These are phyloP conservation scores for Metalampra italica DNA, from an alignment of 2,888 invertebrate species.

Conservation along the genomic window DNA sequence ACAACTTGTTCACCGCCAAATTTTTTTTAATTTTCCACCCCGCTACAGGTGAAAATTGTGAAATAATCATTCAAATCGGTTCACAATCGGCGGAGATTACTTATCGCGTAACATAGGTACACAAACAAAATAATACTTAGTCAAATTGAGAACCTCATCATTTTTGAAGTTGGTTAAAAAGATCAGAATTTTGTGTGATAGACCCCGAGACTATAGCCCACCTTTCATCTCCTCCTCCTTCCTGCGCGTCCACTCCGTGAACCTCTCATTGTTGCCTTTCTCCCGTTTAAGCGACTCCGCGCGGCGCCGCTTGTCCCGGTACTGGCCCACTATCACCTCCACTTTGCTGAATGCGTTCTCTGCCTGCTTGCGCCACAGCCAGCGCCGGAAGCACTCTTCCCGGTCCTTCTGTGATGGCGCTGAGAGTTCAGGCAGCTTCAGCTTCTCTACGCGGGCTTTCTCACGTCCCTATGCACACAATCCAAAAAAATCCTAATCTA, in stretches of 20 bases:
- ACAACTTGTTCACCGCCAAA: no score
- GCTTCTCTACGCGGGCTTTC: constrained; percentile 46
- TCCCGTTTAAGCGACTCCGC: constrained; percentile 57
- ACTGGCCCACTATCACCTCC: constrained; percentile 59
- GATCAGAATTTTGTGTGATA: no score
- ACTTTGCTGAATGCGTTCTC: constrained; percentile 57
- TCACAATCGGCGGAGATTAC: no score
- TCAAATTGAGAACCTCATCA: no score
- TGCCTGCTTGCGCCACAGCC: constrained; percentile 74
- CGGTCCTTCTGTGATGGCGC: constrained; percentile 61
- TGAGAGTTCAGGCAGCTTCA: constrained; percentile 33
- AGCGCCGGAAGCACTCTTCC: constrained; percentile 67
- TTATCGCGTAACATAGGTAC: no score
- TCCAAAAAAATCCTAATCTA: no score
- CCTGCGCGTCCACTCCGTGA: constrained; percentile 76
- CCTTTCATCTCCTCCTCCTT: constrained; percentile 80
- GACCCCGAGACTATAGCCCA: constrained; percentile 22
- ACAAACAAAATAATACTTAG: no score
- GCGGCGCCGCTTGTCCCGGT: constrained; percentile 45
- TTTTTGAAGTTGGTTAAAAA: no score
- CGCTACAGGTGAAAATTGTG: no score
- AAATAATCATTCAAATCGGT: no score
- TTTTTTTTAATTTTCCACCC: no score
- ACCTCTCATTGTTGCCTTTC: constrained; percentile 62
- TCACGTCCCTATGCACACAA: constrained; percentile 44